Base-by-base conservation (phyloP, 2,797 vertebrate species). In the Emys orbicularis region DNA sequence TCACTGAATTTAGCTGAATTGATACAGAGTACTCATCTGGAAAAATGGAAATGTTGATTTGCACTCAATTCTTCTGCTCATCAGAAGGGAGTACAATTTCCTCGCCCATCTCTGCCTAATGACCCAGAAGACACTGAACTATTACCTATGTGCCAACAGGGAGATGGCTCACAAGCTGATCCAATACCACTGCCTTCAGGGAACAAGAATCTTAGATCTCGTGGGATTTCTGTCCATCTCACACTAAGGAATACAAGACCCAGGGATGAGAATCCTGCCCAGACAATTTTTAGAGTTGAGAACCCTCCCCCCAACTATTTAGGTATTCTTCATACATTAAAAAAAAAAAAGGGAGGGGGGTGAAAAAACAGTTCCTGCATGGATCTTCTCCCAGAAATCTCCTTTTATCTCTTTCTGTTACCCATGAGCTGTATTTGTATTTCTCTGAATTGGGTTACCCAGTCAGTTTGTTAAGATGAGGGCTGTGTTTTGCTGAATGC, bases 301-400 rank as follows among this genome's bases (percentile, higher is more conserved):
- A 68, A 37, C 34, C n/a, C 9, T 11, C 65, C 9, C 65, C n/a
- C 5, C 18, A 86, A 81, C 83, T 54, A 76, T 91, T 83, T 21
- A 5, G 10, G 15, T 47, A 52, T 12, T 37, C 7, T 54, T 25
- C 27, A 88, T 65, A 19, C 3, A 61, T 3, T 5, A 12, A 61
- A 61, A 21, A 57, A 77, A 77, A 5, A 34, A 47, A 21, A 21
- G 0, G 4, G 90, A 81, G 29, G 77, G 21, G 53, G 68, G 90
- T 47, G 3, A 91, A 53, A 91, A 90, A 87, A 3, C 12, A 81
- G 5, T 84, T 90, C 79, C 8, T 87, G 29, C 12, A 7, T 15
- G 54, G 4, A 68, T 84, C n/a, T 74, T 52, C 79, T 83, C 4
- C 91, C 79, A 91, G 31, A 86, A 95, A 95, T 90, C 12, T 31